These are phyloP conservation scores for Propithecus perrieri DNA, from an alignment of 2,797 vertebrate genomes.

Conservation along the genomic window DNA sequence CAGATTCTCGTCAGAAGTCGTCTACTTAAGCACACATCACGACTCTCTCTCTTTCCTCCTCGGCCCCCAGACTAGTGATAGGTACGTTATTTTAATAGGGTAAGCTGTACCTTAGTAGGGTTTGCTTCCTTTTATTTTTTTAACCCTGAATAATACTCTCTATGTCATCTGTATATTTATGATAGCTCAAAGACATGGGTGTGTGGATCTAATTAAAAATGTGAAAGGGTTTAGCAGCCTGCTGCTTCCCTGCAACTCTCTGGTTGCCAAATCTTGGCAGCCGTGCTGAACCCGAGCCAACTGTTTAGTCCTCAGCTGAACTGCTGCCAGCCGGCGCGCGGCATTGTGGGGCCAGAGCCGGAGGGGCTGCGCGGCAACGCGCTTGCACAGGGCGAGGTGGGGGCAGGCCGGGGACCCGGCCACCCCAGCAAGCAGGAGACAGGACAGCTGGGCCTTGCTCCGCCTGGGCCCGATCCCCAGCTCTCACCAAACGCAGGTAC, in stretches of 20 bases:
- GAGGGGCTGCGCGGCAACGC: conserved; percentile 80
- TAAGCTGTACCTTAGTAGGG: conserved; percentile 78
- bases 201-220: conserved; percentile 99
- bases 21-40: conserved; percentile 58
- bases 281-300: conserved; percentile 97
- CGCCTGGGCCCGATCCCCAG: conserved; percentile 60
- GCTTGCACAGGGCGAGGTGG: conserved; percentile 78
- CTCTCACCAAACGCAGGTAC: background rate
- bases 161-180: conserved; percentile 97
- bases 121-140: conserved; percentile 64
- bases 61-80: conserved; percentile 74
- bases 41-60: background rate
- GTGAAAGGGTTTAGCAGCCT: conserved; percentile 99
- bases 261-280: conserved; percentile 97
- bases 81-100: conserved; percentile 86
- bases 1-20: background rate
- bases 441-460: background rate
- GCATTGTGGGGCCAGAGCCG: conserved; percentile 92
- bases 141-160: conserved; percentile 91
- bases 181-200: conserved; percentile 99
- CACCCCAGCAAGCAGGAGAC: conserved; percentile 64
- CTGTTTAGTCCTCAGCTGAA: conserved; percentile 98
- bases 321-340: conserved; percentile 91
- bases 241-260: conserved; percentile 93
- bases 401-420: conserved; percentile 73